Evolutionary conservation across 2,113 vertebrate genomes (phyloP).

Genomic region (Solenodon paradoxus): DNA sequence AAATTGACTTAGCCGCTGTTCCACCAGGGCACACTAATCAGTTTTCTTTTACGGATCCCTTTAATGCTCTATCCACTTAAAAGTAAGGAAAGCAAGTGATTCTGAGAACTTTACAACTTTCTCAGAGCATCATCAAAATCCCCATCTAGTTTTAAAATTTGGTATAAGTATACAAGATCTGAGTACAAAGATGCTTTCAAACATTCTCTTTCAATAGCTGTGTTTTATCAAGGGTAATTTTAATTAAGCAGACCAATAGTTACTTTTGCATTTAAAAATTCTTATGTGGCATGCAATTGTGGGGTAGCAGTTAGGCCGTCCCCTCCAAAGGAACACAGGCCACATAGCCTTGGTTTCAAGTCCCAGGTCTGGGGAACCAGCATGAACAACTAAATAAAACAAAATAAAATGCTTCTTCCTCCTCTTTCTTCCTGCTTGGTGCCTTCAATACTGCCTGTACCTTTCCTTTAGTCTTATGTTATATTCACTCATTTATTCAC

Average conservation of each 20-base stretch:
- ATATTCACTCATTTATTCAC: not conserved
- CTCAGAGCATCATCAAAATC: not conserved
- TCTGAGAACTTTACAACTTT: not conserved
- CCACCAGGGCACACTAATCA: too few species aligned
- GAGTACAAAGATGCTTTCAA: not conserved
- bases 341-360: too few species aligned
- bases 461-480: too few species aligned
- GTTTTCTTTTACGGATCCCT: not conserved
- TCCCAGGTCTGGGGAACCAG: too few species aligned
- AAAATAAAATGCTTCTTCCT: too few species aligned
- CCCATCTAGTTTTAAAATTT: not conserved
- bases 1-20: too few species aligned
- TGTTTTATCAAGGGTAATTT: not conserved
- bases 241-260: not conserved
- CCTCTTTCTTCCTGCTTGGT: too few species aligned
- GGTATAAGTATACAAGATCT: not conserved
- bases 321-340: too few species aligned
- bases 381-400: too few species aligned
- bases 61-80: not conserved
- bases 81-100: not conserved
- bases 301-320: too few species aligned
- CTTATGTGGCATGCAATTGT: too few species aligned
- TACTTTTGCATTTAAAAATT: slow-evolving; percentile 2
- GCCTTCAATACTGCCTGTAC: too few species aligned
- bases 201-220: not conserved